Conservation (phyloP, 2,113 vertebrate genomes). For the Petrocephalus microphthalmus region DNA sequence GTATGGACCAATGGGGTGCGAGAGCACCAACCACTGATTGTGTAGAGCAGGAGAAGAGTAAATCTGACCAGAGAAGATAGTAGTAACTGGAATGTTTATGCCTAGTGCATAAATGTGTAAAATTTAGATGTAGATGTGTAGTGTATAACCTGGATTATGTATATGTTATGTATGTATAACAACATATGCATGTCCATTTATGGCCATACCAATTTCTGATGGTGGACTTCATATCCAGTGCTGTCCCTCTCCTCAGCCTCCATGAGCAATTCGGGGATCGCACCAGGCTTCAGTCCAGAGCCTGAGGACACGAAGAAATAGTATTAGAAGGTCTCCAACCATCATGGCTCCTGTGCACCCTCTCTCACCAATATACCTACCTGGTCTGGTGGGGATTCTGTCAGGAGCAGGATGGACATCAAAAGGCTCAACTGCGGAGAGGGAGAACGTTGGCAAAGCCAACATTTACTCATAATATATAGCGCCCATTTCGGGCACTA, state of each 20-base stretch:
- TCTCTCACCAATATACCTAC: slow-evolving; percentile 49
- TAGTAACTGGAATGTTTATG: neutral
- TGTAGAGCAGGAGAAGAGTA: neutral
- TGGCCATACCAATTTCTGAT: slow-evolving; percentile 82
- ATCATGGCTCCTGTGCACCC: neutral
- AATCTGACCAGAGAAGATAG: neutral
- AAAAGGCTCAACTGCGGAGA: slow-evolving; percentile 78
- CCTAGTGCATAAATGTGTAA: neutral
- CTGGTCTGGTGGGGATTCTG: slow-evolving; percentile 88
- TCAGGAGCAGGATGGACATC: slow-evolving; percentile 86
- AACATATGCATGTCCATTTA: neutral
- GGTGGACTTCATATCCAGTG: slow-evolving; percentile 89
- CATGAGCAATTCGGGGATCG: slow-evolving; percentile 86
- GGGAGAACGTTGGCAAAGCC: slow-evolving; percentile 40
- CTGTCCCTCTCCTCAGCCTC: slow-evolving; percentile 84
- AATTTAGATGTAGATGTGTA: neutral
- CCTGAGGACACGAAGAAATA: slow-evolving; percentile 52
- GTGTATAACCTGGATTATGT: neutral
- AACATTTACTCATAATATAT: neutral
- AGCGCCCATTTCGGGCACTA: neutral
- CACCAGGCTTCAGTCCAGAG: slow-evolving; percentile 83
- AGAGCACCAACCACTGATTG: neutral
- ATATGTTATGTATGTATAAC: too few species aligned
- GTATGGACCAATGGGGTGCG: neutral
- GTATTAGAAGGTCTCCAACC: neutral